Evolutionary conservation across 2,888 invertebrate species (phyloP).

Genomic region (Papilio demoleus): DNA sequence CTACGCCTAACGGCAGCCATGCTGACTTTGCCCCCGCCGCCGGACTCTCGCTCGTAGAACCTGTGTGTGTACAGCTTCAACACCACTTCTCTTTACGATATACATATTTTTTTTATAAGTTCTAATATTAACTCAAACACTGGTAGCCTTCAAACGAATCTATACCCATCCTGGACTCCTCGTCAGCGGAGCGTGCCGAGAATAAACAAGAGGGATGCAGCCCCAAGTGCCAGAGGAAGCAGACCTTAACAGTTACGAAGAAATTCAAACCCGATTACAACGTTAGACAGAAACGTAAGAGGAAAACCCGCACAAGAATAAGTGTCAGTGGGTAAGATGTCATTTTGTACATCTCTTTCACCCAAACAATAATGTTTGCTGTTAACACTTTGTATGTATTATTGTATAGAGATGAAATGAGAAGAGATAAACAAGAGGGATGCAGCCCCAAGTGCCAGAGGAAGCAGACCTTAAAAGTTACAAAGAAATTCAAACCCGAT

Average conservation of each 20-base stretch:
- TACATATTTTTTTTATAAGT: too few species aligned
- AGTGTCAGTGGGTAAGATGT: neutral
- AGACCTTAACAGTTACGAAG: neutral
- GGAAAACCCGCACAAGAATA: neutral
- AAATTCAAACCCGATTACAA: neutral
- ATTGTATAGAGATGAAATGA: too few species aligned
- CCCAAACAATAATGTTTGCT: too few species aligned
- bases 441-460: too few species aligned
- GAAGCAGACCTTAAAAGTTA: too few species aligned
- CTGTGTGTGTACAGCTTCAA: slow-evolving; percentile 55
- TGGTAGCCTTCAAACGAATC: slow-evolving; percentile 10
- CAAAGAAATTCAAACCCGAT: too few species aligned
- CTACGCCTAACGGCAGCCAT: slow-evolving; percentile 51
- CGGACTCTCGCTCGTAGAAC: slow-evolving; percentile 56
- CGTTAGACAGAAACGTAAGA: neutral
- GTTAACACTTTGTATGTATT: too few species aligned
- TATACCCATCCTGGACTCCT: slow-evolving; percentile 7
- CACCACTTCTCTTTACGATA: slow-evolving; percentile 12
- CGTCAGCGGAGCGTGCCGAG: neutral
- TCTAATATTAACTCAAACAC: too few species aligned
- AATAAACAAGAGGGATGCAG: neutral
- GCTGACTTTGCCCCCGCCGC: slow-evolving; percentile 19
- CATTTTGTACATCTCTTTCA: too few species aligned
- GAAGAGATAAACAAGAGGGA: too few species aligned
- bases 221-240: neutral